phyloP scores from a whole-genome alignment of 2,888 invertebrate species.

The Dione vanillae region DNA sequence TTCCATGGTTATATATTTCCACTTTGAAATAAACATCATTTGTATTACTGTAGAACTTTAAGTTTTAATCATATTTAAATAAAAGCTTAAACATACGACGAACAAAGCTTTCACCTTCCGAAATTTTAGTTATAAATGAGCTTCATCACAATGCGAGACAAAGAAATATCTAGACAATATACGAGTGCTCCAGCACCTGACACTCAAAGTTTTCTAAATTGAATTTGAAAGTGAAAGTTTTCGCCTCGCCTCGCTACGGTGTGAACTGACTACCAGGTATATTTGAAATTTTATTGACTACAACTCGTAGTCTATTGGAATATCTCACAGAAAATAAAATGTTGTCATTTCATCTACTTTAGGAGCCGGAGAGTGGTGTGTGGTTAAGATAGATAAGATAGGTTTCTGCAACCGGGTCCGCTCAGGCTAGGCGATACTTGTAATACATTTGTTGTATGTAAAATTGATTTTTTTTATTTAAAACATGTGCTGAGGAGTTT shows the following conservation, averaged over 20 bases:
- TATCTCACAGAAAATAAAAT: not conserved
- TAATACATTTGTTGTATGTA: too few relatives aligned
- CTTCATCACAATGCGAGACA: not conserved
- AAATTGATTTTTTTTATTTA: too few relatives aligned
- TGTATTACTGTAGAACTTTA: too few relatives aligned
- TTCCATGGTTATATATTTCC: too few relatives aligned
- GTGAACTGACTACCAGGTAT: not conserved
- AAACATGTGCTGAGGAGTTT: too few relatives aligned
- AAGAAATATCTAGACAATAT: not conserved
- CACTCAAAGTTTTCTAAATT: constrained; percentile 11
- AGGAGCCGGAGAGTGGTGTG: too few relatives aligned
- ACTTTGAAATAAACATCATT: too few relatives aligned
- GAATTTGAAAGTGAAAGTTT: constrained; percentile 17
- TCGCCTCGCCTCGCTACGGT: not conserved
- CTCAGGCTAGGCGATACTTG: too few relatives aligned
- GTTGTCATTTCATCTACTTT: not conserved
- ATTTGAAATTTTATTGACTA: constrained; percentile 4
- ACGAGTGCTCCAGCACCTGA: not conserved
- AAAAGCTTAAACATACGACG: not conserved
- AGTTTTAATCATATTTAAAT: not conserved
- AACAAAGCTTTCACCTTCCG: not conserved
- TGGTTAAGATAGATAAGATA: too few relatives aligned
- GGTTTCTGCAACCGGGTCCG: too few relatives aligned
- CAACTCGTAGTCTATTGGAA: not conserved
- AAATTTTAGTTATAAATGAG: not conserved